Evolutionary conservation across 2,113 vertebrate species (phyloP).

Genomic region (Protobothrops flavoviridis): DNA sequence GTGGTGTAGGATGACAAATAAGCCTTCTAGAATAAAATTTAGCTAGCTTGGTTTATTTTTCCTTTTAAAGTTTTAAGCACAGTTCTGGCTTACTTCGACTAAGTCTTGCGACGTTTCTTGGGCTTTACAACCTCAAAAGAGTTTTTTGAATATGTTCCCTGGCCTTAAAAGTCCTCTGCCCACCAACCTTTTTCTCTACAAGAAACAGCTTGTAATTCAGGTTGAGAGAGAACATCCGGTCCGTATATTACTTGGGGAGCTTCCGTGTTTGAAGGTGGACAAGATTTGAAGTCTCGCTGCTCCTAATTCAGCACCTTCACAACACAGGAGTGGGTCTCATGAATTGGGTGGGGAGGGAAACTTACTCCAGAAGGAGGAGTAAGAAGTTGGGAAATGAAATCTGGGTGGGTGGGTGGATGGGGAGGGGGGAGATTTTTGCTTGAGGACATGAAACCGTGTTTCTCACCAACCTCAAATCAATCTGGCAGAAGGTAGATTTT

Average conservation of each 20-base stretch:
- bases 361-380: background rate
- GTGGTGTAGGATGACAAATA: background rate
- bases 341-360: too few species aligned
- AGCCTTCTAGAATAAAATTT: background rate
- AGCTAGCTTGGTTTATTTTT: background rate
- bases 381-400: background rate
- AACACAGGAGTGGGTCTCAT: background rate
- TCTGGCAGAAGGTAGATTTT: slow-evolving; percentile 50
- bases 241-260: background rate
- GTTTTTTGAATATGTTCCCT: background rate
- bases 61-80: background rate
- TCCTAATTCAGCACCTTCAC: background rate
- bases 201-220: background rate
- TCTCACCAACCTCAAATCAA: background rate
- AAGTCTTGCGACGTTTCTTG: background rate
- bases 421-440: background rate
- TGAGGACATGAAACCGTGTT: background rate
- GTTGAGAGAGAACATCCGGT: background rate
- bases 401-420: background rate
- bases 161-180: background rate
- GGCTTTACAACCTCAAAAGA: background rate
- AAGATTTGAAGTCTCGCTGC: background rate
- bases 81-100: background rate
- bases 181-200: background rate
- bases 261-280: background rate